phyloP scores from a whole-genome alignment of 2,797 vertebrate species.

The Percopsis omiscomaycus region DNA sequence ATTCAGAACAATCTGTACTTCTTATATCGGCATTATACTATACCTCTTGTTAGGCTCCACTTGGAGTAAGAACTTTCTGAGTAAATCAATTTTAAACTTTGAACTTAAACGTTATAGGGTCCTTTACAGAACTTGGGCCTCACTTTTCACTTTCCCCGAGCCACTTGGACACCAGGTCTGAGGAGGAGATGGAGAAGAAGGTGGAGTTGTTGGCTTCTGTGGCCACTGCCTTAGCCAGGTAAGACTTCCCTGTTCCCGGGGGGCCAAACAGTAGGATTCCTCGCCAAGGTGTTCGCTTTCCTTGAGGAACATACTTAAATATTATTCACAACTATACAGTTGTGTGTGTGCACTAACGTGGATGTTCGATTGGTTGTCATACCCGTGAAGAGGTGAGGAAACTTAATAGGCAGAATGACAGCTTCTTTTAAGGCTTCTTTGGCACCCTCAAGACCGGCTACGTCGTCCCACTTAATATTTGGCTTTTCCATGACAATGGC shows the following conservation, averaged over 20 bases:
- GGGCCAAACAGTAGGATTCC: conserved; percentile 94
- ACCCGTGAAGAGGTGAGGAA: conserved; percentile 96
- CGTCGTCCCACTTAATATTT: conserved; percentile 91
- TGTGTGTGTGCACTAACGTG: no score
- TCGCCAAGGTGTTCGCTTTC: conserved; percentile 94
- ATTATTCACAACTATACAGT: not conserved
- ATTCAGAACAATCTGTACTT: no score
- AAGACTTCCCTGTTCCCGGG: conserved; percentile 95
- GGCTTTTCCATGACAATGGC: conserved; percentile 95
- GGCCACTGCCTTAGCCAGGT: conserved; percentile 93
- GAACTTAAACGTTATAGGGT: not conserved
- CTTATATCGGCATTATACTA: no score
- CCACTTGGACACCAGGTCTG: conserved; percentile 96
- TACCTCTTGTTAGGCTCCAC: no score
- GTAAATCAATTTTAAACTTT: no score
- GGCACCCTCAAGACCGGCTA: conserved; percentile 91
- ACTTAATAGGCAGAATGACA: conserved; percentile 95
- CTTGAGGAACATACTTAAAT: conserved; percentile 60
- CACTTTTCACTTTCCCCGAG: conserved; percentile 96
- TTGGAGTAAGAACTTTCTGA: no score
- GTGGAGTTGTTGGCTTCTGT: conserved; percentile 97
- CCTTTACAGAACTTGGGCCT: conserved; percentile 40
- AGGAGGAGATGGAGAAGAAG: conserved; percentile 94
- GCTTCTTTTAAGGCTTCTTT: conserved; percentile 97
- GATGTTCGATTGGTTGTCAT: not conserved